phyloP scores from a whole-genome alignment of 2,113 vertebrate genomes.

The Empidonax traillii region DNA sequence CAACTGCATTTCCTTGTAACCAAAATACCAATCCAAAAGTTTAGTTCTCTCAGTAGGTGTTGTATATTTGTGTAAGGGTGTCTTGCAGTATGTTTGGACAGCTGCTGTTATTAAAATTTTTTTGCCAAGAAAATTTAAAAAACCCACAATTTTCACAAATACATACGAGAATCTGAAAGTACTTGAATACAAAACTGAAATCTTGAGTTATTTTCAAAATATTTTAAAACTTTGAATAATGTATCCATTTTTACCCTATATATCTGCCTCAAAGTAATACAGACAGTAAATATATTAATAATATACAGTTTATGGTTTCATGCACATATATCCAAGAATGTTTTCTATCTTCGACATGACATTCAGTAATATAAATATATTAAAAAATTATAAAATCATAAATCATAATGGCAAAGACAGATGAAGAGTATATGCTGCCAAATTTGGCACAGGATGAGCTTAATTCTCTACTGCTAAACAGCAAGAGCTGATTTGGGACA shows the following conservation, averaged over 20 bases:
- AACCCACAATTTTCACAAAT: background rate
- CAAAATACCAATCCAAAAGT: slow-evolving; percentile 3
- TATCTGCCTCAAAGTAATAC: background rate
- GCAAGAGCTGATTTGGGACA: background rate
- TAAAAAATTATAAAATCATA: background rate
- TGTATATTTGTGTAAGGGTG: slow-evolving; percentile 33
- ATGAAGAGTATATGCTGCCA: background rate
- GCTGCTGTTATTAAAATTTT: slow-evolving; percentile 45
- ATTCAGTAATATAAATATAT: background rate
- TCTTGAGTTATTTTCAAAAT: background rate
- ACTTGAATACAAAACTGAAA: background rate
- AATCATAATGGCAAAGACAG: background rate
- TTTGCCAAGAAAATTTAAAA: slow-evolving; percentile 10
- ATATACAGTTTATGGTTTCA: background rate
- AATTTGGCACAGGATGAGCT: background rate
- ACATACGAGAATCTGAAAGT: background rate
- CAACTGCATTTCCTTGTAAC: slow-evolving; percentile 7
- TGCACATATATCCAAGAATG: background rate
- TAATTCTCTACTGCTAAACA: background rate
- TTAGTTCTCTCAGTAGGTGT: background rate
- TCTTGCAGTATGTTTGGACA: slow-evolving; percentile 66
- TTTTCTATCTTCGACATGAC: background rate
- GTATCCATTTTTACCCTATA: background rate
- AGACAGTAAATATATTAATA: background rate
- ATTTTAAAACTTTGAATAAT: background rate